Base-by-base conservation (phyloP, 64 coral and sea anemone genomes). In the Porites australiensis region DNA sequence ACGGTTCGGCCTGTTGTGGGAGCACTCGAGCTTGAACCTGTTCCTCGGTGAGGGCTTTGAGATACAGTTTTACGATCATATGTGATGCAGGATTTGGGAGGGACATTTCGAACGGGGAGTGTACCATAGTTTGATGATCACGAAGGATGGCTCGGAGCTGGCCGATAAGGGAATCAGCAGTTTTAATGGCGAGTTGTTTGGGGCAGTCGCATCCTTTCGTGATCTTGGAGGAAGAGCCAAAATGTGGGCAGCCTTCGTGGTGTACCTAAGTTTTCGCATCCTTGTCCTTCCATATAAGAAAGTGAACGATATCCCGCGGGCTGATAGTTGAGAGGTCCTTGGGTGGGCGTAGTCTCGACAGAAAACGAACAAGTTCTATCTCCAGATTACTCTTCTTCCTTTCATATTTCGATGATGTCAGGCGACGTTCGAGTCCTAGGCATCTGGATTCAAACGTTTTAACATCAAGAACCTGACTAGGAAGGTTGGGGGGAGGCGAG, bases 241-340 rank as follows among this genome's bases (percentile, higher is more conserved):
- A 66, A 66, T 66, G 64, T 66, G 64, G 64, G 64, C 3, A 66
- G 10, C 64, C 64, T 11, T 66, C 64, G 14, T 66, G 15, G 64
- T 66, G 64, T 66, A 66, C 64, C 64, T 66, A 16, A 66, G 64
- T 0, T 66, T 66, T 66, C 3, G 64, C 5, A 66, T 66, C 64
- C 64, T 66, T 66, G 64, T 66, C 64, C 64, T 66, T 66, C 64
- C 64, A 66, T 66, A 7, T 66, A 66, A 66, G 64, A 66, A 66
- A 66, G 64, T 66, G 64, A 66, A 66, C 5, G 13, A 66, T 66
- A 66, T 66, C 13, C 14, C 13, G 7, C 0, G 1, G 6, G 64
- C 64, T 66, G 64, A n/a, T 66, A 66, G 8, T 66, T 66, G 64
- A 66, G 64, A 66, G 64, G 5, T 66, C 64, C 64, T 66, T 66